Percentiles rank a stretch among this genome's conserved stretches.
phyloP scores from a whole-genome alignment of 2,113 vertebrate species.

The Percopsis transmontana region DNA sequence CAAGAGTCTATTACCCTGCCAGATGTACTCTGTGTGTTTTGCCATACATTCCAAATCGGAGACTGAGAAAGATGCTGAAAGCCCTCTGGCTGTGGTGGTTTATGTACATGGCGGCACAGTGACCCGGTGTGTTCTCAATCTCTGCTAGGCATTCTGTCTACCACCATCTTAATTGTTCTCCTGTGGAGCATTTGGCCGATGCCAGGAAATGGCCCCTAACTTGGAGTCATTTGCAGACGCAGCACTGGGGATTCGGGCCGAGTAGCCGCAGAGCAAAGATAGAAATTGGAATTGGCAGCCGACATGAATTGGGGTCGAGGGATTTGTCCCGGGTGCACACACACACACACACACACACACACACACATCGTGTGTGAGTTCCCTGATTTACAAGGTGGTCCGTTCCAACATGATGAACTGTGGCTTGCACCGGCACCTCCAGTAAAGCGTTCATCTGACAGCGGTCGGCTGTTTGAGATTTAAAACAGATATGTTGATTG shows the following conservation, averaged over 20 bases:
- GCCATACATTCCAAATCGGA: slow-evolving; percentile 50
- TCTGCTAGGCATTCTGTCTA: slow-evolving; percentile 57
- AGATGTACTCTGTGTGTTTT: slow-evolving; percentile 51
- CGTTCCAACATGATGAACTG: slow-evolving; percentile 36
- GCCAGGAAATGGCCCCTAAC: slow-evolving; percentile 76
- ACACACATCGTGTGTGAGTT: slow-evolving; percentile 14
- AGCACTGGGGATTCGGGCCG: slow-evolving; percentile 68
- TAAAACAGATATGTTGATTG: not conserved
- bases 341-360: slow-evolving; percentile 18
- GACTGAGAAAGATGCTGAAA: slow-evolving; percentile 27
- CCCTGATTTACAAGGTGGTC: slow-evolving; percentile 29
- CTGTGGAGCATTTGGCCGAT: slow-evolving; percentile 64
- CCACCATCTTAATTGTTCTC: slow-evolving; percentile 68
- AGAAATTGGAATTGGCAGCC: slow-evolving; percentile 75
- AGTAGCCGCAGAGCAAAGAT: slow-evolving; percentile 70
- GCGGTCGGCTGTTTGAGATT: not conserved
- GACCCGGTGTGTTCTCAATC: slow-evolving; percentile 67
- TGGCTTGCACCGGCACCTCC: not conserved
- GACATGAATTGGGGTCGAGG: slow-evolving; percentile 72
- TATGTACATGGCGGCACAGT: slow-evolving; percentile 60
- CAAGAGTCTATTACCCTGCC: slow-evolving; percentile 36
- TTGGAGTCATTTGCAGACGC: slow-evolving; percentile 71
- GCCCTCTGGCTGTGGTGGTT: slow-evolving; percentile 63
- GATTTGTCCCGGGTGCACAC: slow-evolving; percentile 55
- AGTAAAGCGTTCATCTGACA: slow-evolving; percentile 18